phyloP scores from a whole-genome alignment of 2,113 vertebrate genomes.

The Zingel zingel region DNA sequence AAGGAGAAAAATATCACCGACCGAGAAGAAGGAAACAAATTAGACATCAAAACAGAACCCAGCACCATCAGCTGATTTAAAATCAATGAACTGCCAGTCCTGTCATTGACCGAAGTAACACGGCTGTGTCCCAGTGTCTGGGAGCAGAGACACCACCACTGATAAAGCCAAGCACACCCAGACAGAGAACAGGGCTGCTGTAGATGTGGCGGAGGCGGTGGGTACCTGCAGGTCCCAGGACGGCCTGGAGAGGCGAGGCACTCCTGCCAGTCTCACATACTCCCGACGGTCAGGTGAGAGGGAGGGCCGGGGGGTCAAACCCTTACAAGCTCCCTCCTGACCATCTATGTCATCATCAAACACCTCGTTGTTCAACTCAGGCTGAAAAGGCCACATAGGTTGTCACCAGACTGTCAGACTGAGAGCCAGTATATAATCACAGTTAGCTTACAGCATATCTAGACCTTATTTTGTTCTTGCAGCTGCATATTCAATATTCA shows the following conservation, averaged over 20 bases:
- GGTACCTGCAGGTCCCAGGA: constrained; percentile 84
- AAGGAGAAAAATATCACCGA: constrained; percentile 4
- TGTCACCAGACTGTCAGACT: constrained; percentile 35
- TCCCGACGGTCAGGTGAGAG: constrained; percentile 77
- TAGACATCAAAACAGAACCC: constrained; percentile 40
- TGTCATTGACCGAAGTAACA: constrained; percentile 29
- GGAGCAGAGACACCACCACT: constrained; percentile 44
- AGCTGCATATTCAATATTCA: neutral
- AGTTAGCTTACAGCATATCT: neutral
- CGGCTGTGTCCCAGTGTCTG: constrained; percentile 6
- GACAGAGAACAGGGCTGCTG: neutral
- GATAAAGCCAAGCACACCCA: constrained; percentile 47
- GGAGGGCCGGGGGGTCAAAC: constrained; percentile 52
- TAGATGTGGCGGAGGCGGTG: constrained; percentile 41
- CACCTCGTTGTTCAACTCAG: constrained; percentile 81
- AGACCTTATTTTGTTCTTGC: neutral
- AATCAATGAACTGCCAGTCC: neutral
- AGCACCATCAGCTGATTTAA: constrained; percentile 51
- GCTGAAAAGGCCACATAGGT: constrained; percentile 81
- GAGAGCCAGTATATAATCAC: neutral
- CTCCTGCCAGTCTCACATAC: constrained; percentile 85
- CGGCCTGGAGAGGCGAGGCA: constrained; percentile 82
- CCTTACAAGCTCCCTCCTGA: constrained; percentile 53
- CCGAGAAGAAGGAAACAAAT: constrained; percentile 11
- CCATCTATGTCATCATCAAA: constrained; percentile 79